phyloP scores from a whole-genome alignment of 1,140 invertebrate species.

The Penaeus indicus region DNA sequence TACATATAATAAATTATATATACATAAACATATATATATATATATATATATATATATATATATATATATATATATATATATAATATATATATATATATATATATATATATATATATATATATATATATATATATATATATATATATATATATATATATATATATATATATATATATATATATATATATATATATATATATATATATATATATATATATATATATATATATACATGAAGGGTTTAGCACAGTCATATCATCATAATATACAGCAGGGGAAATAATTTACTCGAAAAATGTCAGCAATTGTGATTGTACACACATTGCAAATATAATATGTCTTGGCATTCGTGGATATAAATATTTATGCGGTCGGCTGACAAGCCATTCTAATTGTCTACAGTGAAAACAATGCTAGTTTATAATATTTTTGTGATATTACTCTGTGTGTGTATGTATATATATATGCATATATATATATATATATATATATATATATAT shows the following conservation, averaged over 20 bases:
- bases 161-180: not conserved
- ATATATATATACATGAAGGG: too few species aligned
- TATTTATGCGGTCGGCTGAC: not conserved
- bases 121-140: too few species aligned
- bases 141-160: not conserved
- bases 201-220: too few species aligned
- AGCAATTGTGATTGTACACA: too few species aligned
- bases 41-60: not conserved
- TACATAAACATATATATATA: not conserved
- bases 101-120: too few species aligned
- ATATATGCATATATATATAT: constrained; percentile 1
- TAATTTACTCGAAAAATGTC: too few species aligned
- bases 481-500: constrained; percentile 4
- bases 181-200: too few species aligned
- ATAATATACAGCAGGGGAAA: too few species aligned
- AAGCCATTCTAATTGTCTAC: not conserved
- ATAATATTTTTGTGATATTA: not conserved
- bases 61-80: not conserved
- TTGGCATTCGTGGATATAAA: not conserved
- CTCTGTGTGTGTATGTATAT: not conserved
- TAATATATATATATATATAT: too few species aligned
- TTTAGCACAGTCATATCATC: too few species aligned
- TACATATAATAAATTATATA: not conserved
- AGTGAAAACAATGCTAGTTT: not conserved
- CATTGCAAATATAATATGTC: too few species aligned